These are phyloP conservation scores for Syndactyla subalaris DNA, from an alignment of 2,797 vertebrate species.

Conservation along the genomic window DNA sequence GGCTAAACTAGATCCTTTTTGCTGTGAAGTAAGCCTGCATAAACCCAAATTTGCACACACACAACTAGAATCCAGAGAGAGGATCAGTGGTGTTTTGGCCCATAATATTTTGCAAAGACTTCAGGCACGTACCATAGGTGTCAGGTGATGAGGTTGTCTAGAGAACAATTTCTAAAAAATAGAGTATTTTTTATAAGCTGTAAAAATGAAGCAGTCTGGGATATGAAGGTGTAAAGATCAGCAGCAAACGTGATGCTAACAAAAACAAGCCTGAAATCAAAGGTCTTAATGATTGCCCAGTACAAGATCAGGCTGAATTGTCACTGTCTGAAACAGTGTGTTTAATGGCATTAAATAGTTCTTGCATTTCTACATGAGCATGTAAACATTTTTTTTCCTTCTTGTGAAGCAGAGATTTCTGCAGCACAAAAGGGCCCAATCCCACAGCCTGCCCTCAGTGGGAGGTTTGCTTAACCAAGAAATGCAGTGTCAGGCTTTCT, in stretches of 20 bases:
- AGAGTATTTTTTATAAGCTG: neutral
- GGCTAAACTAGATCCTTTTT: neutral
- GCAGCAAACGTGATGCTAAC: neutral
- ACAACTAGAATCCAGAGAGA: neutral
- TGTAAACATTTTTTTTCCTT: neutral
- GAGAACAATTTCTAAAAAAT: neutral
- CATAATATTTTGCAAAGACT: neutral
- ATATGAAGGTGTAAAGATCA: neutral
- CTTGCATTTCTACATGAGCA: neutral
- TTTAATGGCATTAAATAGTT: neutral
- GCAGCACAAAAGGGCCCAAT: slow-evolving; percentile 25
- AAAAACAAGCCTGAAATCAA: neutral
- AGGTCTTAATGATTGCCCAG: neutral
- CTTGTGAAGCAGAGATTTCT: neutral
- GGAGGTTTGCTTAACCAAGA: slow-evolving; percentile 51
- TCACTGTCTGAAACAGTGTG: neutral
- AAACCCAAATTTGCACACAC: neutral
- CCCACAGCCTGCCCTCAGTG: slow-evolving; percentile 29
- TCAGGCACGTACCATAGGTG: neutral
- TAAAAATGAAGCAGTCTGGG: neutral
- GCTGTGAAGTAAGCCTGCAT: neutral
- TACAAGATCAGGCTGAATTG: neutral
- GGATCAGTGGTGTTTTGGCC: neutral
- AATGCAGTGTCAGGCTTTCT: slow-evolving; percentile 53
- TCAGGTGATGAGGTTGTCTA: neutral